Evolutionary conservation across 2,888 invertebrate genomes (phyloP).

Genomic region (Andrena camellia): DNA sequence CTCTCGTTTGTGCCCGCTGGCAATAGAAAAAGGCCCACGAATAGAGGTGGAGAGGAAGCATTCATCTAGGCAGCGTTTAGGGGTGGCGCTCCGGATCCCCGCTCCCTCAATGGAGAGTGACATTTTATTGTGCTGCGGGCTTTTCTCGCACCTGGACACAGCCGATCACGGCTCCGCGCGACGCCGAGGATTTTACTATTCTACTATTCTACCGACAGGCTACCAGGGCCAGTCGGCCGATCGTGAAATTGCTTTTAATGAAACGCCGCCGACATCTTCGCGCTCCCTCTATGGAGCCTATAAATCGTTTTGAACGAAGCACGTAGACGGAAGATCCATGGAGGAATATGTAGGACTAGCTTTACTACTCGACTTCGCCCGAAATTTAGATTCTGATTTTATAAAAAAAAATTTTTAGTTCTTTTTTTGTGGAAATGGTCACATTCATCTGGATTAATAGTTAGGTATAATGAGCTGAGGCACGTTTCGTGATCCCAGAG

Average conservation of each 20-base stretch:
- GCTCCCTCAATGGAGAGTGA: conserved; percentile 76
- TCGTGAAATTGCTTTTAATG: conserved; percentile 51
- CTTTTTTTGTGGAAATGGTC: too few relatives aligned
- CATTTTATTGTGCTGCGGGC: conserved; percentile 78
- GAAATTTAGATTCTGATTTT: too few relatives aligned
- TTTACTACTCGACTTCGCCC: too few relatives aligned
- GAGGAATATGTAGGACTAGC: too few relatives aligned
- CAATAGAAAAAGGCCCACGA: conserved; percentile 70
- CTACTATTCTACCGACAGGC: background rate
- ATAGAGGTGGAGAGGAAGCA: conserved; percentile 72
- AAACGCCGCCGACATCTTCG: background rate
- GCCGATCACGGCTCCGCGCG: conserved; percentile 18
- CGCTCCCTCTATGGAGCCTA: background rate
- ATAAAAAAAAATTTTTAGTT: too few relatives aligned
- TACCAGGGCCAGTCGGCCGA: background rate
- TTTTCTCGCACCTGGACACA: conserved; percentile 81
- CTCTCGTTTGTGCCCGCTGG: conserved; percentile 55
- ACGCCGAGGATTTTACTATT: conserved; percentile 30
- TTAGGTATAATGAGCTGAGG: too few relatives aligned
- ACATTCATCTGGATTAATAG: too few relatives aligned
- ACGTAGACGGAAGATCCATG: too few relatives aligned
- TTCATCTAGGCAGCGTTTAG: conserved; percentile 77
- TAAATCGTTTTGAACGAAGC: background rate
- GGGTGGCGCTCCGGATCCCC: conserved; percentile 73
- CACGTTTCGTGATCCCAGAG: too few relatives aligned